phyloP scores from a whole-genome alignment of 1,140 invertebrate species.

The Paralvinella palmiformis region DNA sequence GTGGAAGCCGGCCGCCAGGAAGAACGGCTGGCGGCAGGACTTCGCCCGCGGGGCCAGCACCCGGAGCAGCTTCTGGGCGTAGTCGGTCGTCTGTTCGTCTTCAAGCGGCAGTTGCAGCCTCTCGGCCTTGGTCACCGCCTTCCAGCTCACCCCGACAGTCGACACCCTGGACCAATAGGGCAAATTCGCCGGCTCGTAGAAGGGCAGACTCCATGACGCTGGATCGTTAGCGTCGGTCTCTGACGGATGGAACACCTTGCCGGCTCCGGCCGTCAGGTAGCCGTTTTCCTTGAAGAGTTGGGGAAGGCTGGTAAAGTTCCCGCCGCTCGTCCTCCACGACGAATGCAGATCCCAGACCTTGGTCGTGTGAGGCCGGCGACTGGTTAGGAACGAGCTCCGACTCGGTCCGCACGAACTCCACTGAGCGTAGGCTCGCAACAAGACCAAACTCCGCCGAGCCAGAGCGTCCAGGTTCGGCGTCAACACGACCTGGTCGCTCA shows the following conservation, averaged over 20 bases:
- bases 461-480: slow-evolving; percentile 23
- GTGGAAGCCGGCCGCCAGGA: slow-evolving; percentile 13
- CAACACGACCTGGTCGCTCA: slow-evolving; percentile 17
- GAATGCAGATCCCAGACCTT: slow-evolving; percentile 16
- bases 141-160: slow-evolving; percentile 4
- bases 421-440: slow-evolving; percentile 24
- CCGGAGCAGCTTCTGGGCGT: slow-evolving; percentile 7
- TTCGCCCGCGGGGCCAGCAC: slow-evolving; percentile 4
- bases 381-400: slow-evolving; percentile 20
- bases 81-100: slow-evolving; percentile 1
- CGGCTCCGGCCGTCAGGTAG: slow-evolving; percentile 16
- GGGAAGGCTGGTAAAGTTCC: slow-evolving; percentile 20
- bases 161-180: neutral
- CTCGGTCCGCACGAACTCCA: slow-evolving; percentile 38
- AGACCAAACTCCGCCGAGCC: slow-evolving; percentile 21
- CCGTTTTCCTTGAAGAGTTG: slow-evolving; percentile 21
- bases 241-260: slow-evolving; percentile 22
- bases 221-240: slow-evolving; percentile 18
- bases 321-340: slow-evolving; percentile 16
- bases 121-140: neutral
- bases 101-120: neutral
- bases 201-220: slow-evolving; percentile 19
- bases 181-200: neutral
- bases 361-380: slow-evolving; percentile 19
- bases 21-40: slow-evolving; percentile 1